Evolutionary conservation across 2,797 vertebrate species (phyloP).

Genomic region (Uromys caudimaculatus): DNA sequence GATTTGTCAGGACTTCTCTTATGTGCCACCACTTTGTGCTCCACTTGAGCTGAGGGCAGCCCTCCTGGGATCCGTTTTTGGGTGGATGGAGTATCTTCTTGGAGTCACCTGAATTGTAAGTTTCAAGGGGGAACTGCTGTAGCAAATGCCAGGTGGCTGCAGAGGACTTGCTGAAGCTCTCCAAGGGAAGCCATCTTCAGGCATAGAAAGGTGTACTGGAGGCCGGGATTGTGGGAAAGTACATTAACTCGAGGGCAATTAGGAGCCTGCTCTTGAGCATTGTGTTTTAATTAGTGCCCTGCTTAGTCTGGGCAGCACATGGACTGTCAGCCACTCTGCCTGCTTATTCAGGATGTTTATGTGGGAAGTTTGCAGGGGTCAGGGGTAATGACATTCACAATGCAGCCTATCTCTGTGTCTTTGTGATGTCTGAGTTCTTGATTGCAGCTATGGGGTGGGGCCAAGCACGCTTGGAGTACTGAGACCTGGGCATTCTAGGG

Average conservation of each 20-base stretch:
- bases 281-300: not conserved
- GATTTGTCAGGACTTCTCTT: rapidly evolving
- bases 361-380: not conserved
- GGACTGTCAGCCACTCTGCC: not conserved
- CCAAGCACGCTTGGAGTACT: not conserved
- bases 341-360: not conserved
- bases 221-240: not conserved
- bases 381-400: not conserved
- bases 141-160: rapidly evolving
- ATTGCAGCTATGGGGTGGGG: not conserved
- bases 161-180: not conserved
- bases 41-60: not conserved
- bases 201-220: not conserved
- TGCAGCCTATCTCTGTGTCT: not conserved
- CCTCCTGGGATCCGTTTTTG: not conserved
- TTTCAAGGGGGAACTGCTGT: not conserved
- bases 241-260: not conserved
- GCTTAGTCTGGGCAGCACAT: not conserved
- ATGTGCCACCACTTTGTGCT: rapidly evolving
- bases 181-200: not conserved
- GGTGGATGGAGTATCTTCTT: not conserved
- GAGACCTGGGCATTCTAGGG: not conserved
- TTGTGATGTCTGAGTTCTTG: not conserved
- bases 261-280: not conserved
- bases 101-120: not conserved